Evolutionary conservation across 35 echinoderm and acorn worm species (phyloP), one percentile per base, ranked within the genome.

Genomic region (Strongylocentrotus purpuratus): DNA sequence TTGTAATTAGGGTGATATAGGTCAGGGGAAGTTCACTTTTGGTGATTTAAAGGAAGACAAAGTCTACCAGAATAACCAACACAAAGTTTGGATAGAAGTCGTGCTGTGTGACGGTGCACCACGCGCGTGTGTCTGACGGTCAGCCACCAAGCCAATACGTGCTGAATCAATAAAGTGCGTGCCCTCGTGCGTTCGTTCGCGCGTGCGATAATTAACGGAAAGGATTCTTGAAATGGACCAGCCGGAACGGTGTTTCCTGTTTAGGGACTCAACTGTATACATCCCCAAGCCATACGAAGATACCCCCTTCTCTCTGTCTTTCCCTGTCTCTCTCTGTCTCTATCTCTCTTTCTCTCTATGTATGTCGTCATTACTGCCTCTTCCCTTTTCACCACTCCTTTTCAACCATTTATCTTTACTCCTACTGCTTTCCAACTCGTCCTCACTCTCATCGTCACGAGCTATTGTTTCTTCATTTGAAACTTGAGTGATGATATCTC

Each of bases 201-300:
- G 87, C 87, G 87, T 78, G 65, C 65, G 65, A 78, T 78, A 78
- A 78, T 89, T 5, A 41, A 25, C 33, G 32, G 91, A 93, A 87
- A 18, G 22, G 48, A 93, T 47, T 31, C 48, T 58, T 93, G 48
- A 47, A 47, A 58, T 31, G 46, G 46, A 32, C 32, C 91, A 93
- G 91, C 91, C 91, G 91, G 45, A 93, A 93, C 46, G 91, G 45
- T 93, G 91, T 17, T 93, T 93, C 91, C 91, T 93, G 91, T 93
- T 93, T 89, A 89, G 45, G 65, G 65, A 78, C 7, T 78, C 32
- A 41, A 89, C 10, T 41, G 45, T 89, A 46, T 41, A 33, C 18
- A 89, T 89, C 17, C 33, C 18, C 11, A 87, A 41, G 87, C 33
- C 11, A 32, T 33, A 58, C 28, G 31, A 31, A 93, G 10, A 58